Conservation (phyloP, 2,797 vertebrate species). For the Otolemur crassicaudatus region DNA sequence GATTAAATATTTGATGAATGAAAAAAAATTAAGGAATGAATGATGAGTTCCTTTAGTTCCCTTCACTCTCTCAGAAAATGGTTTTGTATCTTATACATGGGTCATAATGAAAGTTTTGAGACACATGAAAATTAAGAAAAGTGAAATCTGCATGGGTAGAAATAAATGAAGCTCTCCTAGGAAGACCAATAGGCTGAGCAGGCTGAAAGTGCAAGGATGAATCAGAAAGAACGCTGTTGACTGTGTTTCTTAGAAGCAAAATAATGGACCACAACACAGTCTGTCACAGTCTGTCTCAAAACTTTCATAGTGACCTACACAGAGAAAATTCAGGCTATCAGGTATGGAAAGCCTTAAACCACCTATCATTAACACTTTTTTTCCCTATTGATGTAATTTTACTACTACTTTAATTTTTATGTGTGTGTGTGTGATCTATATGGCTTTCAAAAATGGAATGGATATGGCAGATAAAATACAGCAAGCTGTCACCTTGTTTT, state of each 20-base stretch:
- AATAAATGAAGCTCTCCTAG: no score
- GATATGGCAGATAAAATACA: not conserved
- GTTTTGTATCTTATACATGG: not conserved
- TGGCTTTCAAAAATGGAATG: not conserved
- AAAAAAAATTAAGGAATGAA: slow-evolving; percentile 1
- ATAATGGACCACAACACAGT: no score
- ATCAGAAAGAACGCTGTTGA: no score
- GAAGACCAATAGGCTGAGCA: no score
- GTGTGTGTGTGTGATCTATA: not conserved
- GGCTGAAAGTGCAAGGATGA: no score
- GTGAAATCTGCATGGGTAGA: no score
- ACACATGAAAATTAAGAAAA: no score
- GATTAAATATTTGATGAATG: not conserved
- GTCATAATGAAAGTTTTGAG: no score
- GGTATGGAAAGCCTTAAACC: not conserved
- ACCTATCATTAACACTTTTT: not conserved
- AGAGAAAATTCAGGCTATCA: slow-evolving; percentile 21
- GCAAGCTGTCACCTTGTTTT: not conserved
- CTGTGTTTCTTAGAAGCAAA: no score
- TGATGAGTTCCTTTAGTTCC: not conserved
- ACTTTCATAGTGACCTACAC: no score
- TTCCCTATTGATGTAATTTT: not conserved
- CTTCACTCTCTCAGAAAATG: not conserved
- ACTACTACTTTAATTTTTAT: not conserved
- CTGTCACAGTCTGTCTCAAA: no score